These are phyloP conservation scores for Tryphoninae sp. DNA, from an alignment of 2,888 invertebrate genomes.

Conservation along the genomic window DNA sequence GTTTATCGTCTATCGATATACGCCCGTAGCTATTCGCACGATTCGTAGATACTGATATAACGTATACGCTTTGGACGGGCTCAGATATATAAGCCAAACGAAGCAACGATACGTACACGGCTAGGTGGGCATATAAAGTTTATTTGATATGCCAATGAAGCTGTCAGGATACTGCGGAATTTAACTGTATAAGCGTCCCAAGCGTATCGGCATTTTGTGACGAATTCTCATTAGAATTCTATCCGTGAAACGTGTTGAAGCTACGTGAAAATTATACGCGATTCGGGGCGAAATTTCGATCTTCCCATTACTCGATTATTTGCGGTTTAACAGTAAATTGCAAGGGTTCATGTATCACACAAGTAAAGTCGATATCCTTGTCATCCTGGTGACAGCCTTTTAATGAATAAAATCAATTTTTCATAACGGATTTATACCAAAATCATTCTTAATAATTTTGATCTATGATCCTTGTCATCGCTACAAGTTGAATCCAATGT, in stretches of 20 bases:
- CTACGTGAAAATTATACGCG: slow-evolving; percentile 11
- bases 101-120: background rate
- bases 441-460: no score
- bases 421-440: no score
- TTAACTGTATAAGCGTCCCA: background rate
- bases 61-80: slow-evolving; percentile 9
- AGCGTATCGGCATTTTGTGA: background rate
- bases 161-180: background rate
- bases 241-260: background rate
- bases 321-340: background rate
- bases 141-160: slow-evolving; percentile 3
- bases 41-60: background rate
- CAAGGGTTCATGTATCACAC: no score
- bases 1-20: slow-evolving; percentile 3
- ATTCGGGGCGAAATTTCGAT: background rate
- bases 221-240: slow-evolving; percentile 16
- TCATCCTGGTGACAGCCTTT: no score
- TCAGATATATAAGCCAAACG: slow-evolving; percentile 34
- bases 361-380: no score
- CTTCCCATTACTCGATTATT: background rate
- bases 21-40: slow-evolving; percentile 8
- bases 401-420: no score
- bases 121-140: background rate
- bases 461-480: no score
- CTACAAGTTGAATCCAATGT: no score